Conservation (phyloP, 2,888 invertebrate genomes). For the Machimus atricapillus region DNA sequence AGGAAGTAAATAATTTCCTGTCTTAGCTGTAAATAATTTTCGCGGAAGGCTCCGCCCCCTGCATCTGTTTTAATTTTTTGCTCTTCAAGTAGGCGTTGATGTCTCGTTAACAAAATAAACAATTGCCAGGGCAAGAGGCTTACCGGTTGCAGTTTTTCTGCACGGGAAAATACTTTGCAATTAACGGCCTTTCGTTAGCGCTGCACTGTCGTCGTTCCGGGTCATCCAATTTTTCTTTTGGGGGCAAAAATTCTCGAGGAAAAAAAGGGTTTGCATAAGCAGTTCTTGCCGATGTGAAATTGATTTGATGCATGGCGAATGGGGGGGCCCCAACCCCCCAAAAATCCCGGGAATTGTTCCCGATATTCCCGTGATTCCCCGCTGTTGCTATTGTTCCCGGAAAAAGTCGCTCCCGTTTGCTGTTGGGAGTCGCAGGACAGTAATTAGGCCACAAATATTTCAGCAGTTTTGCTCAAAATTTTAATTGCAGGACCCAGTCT, state of each 20-base stretch:
- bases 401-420: background rate
- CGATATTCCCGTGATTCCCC: background rate
- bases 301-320: slow-evolving; percentile 33
- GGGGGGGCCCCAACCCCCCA: too few species aligned
- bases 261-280: slow-evolving; percentile 29
- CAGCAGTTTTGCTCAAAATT: slow-evolving; percentile 31
- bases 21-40: slow-evolving; percentile 46
- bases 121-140: slow-evolving; percentile 42
- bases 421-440: slow-evolving; percentile 7
- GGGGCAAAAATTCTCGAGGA: background rate
- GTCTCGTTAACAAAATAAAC: slow-evolving; percentile 48
- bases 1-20: slow-evolving; percentile 47
- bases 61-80: slow-evolving; percentile 42
- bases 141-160: slow-evolving; percentile 46
- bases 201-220: slow-evolving; percentile 23
- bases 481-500: background rate
- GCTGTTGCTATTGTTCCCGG: background rate
- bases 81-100: slow-evolving; percentile 48
- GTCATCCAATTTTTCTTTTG: slow-evolving; percentile 41
- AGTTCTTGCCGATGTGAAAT: slow-evolving; percentile 38
- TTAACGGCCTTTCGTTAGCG: slow-evolving; percentile 45
- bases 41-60: slow-evolving; percentile 44
- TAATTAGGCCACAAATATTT: slow-evolving; percentile 36
- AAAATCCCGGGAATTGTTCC: too few species aligned
- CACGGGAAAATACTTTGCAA: slow-evolving; percentile 42